Evolutionary conservation across 53 echinoderm and acorn worm species (phyloP).

Genomic region (Zoroaster sp.): DNA sequence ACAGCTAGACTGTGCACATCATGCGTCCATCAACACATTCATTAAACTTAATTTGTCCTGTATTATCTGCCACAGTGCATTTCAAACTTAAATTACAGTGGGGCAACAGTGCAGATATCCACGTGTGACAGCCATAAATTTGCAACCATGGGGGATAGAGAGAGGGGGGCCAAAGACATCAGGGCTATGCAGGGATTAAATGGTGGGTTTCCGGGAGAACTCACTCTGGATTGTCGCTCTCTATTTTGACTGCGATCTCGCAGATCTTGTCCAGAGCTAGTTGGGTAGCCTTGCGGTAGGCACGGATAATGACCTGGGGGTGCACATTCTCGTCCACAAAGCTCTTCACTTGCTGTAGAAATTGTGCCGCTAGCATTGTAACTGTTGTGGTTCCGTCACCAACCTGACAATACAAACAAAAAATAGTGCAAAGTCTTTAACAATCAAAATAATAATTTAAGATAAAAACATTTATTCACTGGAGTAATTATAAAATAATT

Average conservation of each 20-base stretch:
- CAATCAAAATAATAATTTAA: no score
- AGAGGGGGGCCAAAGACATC: constrained; percentile 1
- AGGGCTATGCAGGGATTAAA: constrained; percentile 3
- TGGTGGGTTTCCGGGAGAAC: constrained; percentile 23
- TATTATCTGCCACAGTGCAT: constrained; percentile 45
- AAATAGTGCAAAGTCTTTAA: no score
- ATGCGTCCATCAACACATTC: constrained; percentile 22
- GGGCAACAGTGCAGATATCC: constrained; percentile 12
- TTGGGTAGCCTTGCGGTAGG: constrained; percentile 95
- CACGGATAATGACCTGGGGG: constrained; percentile 94
- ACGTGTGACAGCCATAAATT: neutral
- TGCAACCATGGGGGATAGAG: neutral
- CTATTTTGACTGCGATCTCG: constrained; percentile 75
- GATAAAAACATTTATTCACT: no score
- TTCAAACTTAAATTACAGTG: constrained; percentile 13
- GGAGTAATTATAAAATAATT: no score
- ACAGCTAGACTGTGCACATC: constrained; percentile 4
- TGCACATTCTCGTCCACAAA: constrained; percentile 94
- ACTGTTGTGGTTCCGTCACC: constrained; percentile 94
- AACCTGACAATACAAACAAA: constrained; percentile 55
- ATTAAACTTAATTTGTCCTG: neutral
- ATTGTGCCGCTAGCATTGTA: constrained; percentile 91
- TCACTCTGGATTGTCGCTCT: constrained; percentile 58
- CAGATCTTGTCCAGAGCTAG: constrained; percentile 91
- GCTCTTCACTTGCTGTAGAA: constrained; percentile 90